Evolutionary conservation across 2,888 invertebrate genomes (phyloP).

Genomic region (Caenorhabditis japonica): DNA sequence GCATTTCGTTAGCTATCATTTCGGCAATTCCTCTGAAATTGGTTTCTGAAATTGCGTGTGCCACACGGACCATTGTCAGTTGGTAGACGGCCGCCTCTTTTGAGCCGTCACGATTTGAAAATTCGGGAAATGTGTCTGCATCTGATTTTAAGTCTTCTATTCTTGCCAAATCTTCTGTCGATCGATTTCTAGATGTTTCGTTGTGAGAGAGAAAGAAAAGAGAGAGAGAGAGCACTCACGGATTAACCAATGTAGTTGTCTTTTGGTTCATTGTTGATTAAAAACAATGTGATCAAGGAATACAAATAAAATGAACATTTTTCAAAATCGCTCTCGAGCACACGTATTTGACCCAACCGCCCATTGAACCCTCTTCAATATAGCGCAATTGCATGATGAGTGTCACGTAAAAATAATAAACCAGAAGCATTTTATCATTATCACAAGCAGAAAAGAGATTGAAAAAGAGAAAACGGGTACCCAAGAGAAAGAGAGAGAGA

Average conservation of each 20-base stretch:
- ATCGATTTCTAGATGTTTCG: not conserved
- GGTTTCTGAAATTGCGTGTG: slow-evolving; percentile 2
- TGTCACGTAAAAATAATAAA: not conserved
- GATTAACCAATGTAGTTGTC: not conserved
- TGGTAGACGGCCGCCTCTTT: slow-evolving; percentile 15
- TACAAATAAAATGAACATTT: no score
- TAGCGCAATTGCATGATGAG: no score
- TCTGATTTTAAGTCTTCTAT: slow-evolving; percentile 37
- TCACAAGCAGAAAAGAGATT: slow-evolving; percentile 1
- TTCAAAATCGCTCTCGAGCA: not conserved
- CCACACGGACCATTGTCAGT: slow-evolving; percentile 26
- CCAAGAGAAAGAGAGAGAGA: not conserved
- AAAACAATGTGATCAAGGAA: not conserved
- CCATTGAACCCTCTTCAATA: no score
- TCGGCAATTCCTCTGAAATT: slow-evolving; percentile 11
- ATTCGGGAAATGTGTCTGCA: slow-evolving; percentile 33
- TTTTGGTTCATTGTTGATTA: slow-evolving; percentile 34
- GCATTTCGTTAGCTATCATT: slow-evolving; percentile 16
- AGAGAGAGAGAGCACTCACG: no score
- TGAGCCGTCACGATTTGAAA: slow-evolving; percentile 39
- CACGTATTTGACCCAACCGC: not conserved
- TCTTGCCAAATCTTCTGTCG: not conserved
- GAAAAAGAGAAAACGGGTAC: slow-evolving; percentile 4
- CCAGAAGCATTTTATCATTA: slow-evolving; percentile 6
- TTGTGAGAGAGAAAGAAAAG: no score